Conservation (phyloP, 1,140 invertebrate genomes). For the Campodea augens region DNA sequence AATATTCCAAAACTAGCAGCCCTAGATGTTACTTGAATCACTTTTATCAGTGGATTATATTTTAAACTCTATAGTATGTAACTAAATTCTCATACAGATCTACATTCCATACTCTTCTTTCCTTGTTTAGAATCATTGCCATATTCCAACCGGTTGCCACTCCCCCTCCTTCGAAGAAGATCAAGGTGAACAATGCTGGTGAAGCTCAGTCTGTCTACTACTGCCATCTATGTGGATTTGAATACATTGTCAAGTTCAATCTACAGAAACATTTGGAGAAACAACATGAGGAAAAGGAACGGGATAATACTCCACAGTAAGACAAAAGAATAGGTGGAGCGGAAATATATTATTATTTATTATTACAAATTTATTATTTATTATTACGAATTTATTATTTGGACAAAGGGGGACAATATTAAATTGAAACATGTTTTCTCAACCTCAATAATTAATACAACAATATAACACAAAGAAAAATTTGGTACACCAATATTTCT, state of each 20-base stretch:
- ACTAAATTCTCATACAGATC: no score
- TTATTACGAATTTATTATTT: not conserved
- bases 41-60: no score
- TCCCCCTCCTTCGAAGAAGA: slow-evolving; percentile 35
- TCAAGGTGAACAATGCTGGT: slow-evolving; percentile 32
- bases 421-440: no score
- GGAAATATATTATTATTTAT: not conserved
- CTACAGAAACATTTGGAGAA: slow-evolving; percentile 37
- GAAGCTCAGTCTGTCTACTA: slow-evolving; percentile 39
- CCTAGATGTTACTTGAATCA: no score
- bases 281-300: slow-evolving; percentile 34
- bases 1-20: no score
- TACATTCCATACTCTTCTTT: not conserved
- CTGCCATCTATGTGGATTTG: slow-evolving; percentile 43
- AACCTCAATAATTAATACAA: no score
- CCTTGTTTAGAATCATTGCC: slow-evolving; percentile 25
- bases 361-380: not conserved
- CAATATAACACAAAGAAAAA: no score
- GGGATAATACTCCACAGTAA: slow-evolving; percentile 27
- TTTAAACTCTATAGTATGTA: no score
- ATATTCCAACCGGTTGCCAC: slow-evolving; percentile 30
- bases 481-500: not conserved
- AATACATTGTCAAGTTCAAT: slow-evolving; percentile 46
- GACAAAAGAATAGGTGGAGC: not conserved
- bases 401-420: no score